Base-by-base conservation (phyloP, 23 tunicate genomes). In the Oikopleura vanhoeffeni region DNA sequence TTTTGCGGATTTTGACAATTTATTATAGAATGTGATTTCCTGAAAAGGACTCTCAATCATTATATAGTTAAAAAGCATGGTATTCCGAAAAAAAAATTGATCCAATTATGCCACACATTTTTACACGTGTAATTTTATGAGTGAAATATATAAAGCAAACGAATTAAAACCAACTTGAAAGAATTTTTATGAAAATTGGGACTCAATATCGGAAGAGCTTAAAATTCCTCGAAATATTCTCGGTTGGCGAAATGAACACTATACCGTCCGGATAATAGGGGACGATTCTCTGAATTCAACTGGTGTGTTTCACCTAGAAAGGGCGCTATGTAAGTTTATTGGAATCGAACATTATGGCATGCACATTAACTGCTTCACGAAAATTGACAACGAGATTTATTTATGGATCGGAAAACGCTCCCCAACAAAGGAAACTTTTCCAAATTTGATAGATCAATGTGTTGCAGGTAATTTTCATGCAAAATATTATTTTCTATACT, bases 401-500 rank as follows among this genome's bases (percentile, higher is more conserved):
- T 2, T 71, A 2, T 71, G 79, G 79, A 34, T 71, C 3, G 79
- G 32, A 18, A 28, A 34, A 71, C 88, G 99, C 40, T 95, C 99
- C 0, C 39, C 57, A 39, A 57, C 87, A 49, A 95, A 95, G 84
- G 76, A 76, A 67, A 95, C 96, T 41, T 95, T 87, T 85, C 99
- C 99, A 0, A 88, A 88, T 49, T 88, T 86, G 88, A 85, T 88
- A 0, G 99, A 95, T 76, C 89, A 95, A 84, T 86, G 91, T 89
- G 99, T 88, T 40, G 99, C 99, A 34, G 99, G 99, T 28, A 96
- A 30, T 30, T 34, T 24, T 71, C 60, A 8, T 49, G 60, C 60
- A 4, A 49, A n/a, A n/a, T n/a, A n/a, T n/a, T n/a, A n/a, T n/a
- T n/a, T n/a, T n/a, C n/a, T n/a, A n/a, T n/a, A n/a, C n/a, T n/a